Base-by-base conservation (phyloP, 2,797 vertebrate species). In the Bovichtus variegatus region DNA sequence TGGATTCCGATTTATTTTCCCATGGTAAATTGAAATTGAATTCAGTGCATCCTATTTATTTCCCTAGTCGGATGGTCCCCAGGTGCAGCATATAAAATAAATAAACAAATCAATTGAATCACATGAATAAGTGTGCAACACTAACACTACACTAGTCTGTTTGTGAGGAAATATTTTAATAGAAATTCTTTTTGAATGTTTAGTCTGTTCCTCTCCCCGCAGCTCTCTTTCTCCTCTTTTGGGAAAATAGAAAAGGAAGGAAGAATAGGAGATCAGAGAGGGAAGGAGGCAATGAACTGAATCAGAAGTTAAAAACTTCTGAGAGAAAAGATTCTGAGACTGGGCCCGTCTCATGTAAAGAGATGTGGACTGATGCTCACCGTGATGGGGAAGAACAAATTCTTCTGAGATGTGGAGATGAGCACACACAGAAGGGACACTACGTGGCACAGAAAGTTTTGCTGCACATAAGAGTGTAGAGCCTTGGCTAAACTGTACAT, bases 381-480 rank as follows among this genome's bases (percentile, higher is more conserved):
- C 73, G 65, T 76, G 51, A 63, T 38, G 27, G 27, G 34, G 41
- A 55, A 29, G 47, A 71, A 54, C 27, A 47, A n/a, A 47, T 57
- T 71, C 36, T 72, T 23, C 5, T 6, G 9, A 71, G 40, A 69
- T 16, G 44, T 23, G 13, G 49, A 51, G 44, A 64, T 41, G 29
- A 63, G 71, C 44, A 18, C 41, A 70, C 18, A 71, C 47, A 65
- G 40, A 73, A 66, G 66, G 60, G 60, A 69, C 59, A 54, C 21
- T 34, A 23, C 60, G 65, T 50, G 58, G 55, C 55, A 71, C 61
- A 51, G 61, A 83, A 80, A 69, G 71, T 70, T 78, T 60, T n/a
- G 34, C 82, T 81, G 83, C 69, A 88, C 81, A 90, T 82, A 75
- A 82, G 69, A 55, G 31, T 71, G 71, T 27, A 31, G 68, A 80